phyloP scores from a whole-genome alignment of 2,888 invertebrate genomes.

The Seira musarum region DNA sequence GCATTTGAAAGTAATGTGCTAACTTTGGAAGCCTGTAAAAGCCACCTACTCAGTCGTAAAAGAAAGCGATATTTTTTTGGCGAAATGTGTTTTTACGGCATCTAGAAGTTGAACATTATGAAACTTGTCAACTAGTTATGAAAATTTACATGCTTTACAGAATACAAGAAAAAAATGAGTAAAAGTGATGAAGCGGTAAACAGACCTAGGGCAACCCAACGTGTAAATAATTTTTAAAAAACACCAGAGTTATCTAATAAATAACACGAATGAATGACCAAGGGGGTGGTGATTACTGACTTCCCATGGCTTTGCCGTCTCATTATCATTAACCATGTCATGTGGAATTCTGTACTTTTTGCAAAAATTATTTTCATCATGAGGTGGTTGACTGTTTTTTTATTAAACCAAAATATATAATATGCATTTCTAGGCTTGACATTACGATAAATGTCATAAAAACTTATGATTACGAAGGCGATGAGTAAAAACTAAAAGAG shows the following conservation, averaged over 20 bases:
- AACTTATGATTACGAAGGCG: neutral
- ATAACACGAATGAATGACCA: neutral
- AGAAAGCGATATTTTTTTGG: neutral
- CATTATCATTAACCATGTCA: conserved; percentile 14
- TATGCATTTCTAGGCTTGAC: neutral
- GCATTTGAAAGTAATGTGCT: neutral
- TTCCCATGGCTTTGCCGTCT: conserved; percentile 15
- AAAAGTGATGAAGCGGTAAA: neutral
- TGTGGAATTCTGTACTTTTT: no score
- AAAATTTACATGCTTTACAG: neutral
- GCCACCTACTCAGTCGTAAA: conserved; percentile 1
- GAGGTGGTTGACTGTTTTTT: neutral
- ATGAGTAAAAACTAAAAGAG: no score
- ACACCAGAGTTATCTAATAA: neutral
- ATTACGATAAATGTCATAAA: neutral
- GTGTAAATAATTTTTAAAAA: no score
- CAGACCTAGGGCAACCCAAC: neutral
- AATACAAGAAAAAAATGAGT: neutral
- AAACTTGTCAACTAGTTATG: no score
- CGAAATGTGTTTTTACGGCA: neutral
- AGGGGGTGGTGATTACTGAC: neutral
- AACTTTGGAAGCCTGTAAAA: neutral
- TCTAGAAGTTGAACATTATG: neutral
- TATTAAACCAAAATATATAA: neutral
- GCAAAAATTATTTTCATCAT: neutral